These are phyloP conservation scores for Lineus longissimus DNA, from an alignment of 1,140 invertebrate genomes.

Conservation along the genomic window DNA sequence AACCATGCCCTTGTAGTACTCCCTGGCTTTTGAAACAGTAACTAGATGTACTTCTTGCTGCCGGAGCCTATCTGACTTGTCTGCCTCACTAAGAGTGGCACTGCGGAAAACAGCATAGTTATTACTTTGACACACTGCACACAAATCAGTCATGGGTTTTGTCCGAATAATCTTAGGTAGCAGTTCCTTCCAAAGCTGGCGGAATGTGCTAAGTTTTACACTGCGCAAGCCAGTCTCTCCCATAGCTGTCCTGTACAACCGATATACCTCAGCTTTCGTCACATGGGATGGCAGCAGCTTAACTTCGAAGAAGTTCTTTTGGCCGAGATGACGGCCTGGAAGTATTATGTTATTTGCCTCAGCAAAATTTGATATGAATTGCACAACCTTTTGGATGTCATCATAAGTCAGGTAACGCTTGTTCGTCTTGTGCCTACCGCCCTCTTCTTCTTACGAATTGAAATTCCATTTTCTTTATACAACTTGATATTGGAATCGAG, in stretches of 20 bases:
- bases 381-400: slow-evolving; percentile 18
- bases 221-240: background rate
- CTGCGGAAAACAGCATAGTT: background rate
- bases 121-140: slow-evolving; percentile 1
- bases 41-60: slow-evolving; percentile 9
- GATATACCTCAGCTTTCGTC: background rate
- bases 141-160: slow-evolving; percentile 7
- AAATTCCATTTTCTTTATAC: slow-evolving; percentile 13
- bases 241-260: background rate
- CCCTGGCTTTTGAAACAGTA: background rate
- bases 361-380: slow-evolving; percentile 22
- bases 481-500: slow-evolving; percentile 7
- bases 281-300: slow-evolving; percentile 18
- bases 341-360: slow-evolving; percentile 21
- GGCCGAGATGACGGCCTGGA: slow-evolving; percentile 27
- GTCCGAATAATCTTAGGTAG: background rate
- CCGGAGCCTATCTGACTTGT: background rate
- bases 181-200: background rate
- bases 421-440: slow-evolving; percentile 10
- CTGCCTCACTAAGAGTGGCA: background rate
- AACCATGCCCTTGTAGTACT: background rate
- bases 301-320: slow-evolving; percentile 18
- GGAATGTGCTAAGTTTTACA: background rate
- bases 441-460: slow-evolving; percentile 6
- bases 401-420: slow-evolving; percentile 5